These are phyloP conservation scores for Portunus trituberculatus DNA, from an alignment of 1,140 invertebrate species.

Conservation along the genomic window DNA sequence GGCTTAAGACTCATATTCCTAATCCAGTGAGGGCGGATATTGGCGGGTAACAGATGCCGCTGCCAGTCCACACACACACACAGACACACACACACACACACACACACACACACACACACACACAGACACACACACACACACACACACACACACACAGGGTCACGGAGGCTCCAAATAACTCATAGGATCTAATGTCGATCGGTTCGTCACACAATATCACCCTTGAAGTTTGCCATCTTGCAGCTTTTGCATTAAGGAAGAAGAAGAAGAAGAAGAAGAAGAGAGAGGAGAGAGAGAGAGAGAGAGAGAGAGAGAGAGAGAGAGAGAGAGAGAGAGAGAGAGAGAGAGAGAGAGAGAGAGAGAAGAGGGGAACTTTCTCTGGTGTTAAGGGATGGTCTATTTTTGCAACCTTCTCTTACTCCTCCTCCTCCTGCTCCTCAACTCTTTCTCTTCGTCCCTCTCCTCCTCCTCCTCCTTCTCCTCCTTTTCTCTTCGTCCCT, in stretches of 20 bases:
- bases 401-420: not conserved
- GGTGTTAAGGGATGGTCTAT: not conserved
- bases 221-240: slow-evolving; percentile 11
- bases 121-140: not conserved
- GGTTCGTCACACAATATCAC: not conserved
- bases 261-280: not conserved
- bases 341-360: slow-evolving; percentile 6
- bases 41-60: not conserved
- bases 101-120: not conserved
- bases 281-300: not conserved
- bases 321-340: not conserved
- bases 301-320: slow-evolving; percentile 3
- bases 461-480: too few relatives aligned
- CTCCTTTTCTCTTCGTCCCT: too few relatives aligned
- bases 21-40: not conserved
- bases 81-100: slow-evolving; percentile 8
- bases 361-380: not conserved
- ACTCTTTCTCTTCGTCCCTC: too few relatives aligned
- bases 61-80: not conserved
- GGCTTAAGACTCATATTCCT: not conserved
- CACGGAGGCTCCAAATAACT: not conserved
- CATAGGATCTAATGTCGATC: not conserved
- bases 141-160: not conserved
- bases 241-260: not conserved
- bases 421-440: not conserved